These are phyloP conservation scores for Mirounga angustirostris DNA, from an alignment of 2,113 vertebrate species.

Conservation along the genomic window DNA sequence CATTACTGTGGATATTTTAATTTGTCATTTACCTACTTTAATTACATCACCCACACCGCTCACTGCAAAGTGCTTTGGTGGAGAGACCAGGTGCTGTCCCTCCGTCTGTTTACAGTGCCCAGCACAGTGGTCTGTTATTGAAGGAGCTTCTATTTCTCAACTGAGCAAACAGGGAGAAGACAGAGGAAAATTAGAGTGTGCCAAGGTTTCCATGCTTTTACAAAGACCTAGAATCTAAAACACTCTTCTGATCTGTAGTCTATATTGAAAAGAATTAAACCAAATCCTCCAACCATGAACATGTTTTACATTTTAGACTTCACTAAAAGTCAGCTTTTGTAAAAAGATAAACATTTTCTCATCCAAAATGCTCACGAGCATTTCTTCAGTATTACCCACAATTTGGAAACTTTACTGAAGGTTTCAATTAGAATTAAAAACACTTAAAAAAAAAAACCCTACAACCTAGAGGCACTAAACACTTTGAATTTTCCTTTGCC, in stretches of 20 bases:
- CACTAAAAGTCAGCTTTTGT: background rate
- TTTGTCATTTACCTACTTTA: background rate
- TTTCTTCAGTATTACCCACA: background rate
- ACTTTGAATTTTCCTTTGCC: background rate
- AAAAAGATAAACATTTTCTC: background rate
- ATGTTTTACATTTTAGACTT: background rate
- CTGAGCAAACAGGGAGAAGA: background rate
- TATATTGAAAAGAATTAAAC: background rate
- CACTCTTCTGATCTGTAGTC: background rate
- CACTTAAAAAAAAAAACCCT: background rate
- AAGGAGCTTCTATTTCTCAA: background rate
- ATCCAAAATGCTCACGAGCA: background rate
- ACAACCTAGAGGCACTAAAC: background rate
- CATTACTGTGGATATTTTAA: background rate
- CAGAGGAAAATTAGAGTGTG: background rate
- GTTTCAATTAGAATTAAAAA: background rate
- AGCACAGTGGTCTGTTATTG: background rate
- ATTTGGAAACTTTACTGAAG: background rate
- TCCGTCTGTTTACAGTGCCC: background rate
- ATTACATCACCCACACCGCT: background rate
- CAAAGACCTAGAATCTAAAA: background rate
- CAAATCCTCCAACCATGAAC: background rate
- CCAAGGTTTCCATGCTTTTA: background rate
- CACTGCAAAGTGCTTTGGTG: background rate
- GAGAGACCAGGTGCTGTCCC: background rate